Evolutionary conservation across 1,140 invertebrate genomes (phyloP).

Genomic region (roundworm (Caenorhabditis elegans)): DNA sequence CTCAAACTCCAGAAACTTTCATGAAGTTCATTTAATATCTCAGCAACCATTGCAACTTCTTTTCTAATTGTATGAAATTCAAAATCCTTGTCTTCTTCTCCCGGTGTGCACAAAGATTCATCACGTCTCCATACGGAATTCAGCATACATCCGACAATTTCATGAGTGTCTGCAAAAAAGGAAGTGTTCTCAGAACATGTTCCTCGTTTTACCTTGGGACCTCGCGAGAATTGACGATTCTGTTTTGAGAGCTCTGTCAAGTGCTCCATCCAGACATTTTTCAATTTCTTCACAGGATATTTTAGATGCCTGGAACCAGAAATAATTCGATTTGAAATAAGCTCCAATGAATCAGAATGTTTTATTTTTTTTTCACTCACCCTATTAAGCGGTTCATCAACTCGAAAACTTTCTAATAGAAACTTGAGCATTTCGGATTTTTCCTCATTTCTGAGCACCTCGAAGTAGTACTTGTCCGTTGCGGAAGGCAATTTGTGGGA

Average conservation of each 20-base stretch:
- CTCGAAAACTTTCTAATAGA: not conserved
- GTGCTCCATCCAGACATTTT: slow-evolving; percentile 9
- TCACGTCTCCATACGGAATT: not conserved
- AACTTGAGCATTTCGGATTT: not conserved
- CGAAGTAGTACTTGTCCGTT: not conserved
- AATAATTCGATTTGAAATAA: too few species aligned
- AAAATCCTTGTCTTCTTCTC: not conserved
- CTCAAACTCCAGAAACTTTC: slow-evolving; percentile 20
- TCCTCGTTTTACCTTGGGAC: not conserved
- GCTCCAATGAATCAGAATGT: too few species aligned
- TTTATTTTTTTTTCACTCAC: too few species aligned
- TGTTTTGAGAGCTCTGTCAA: not conserved
- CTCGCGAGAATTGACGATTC: not conserved
- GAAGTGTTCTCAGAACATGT: not conserved
- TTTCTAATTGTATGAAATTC: not conserved
- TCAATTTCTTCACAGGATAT: not conserved
- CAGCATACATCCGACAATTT: slow-evolving; percentile 18
- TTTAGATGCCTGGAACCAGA: not conserved
- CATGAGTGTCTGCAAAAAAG: not conserved
- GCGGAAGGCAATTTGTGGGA: not conserved
- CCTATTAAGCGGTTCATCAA: not conserved
- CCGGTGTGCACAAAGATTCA: not conserved
- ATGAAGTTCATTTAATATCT: slow-evolving; percentile 8
- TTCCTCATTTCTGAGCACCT: not conserved
- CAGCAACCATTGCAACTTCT: not conserved